A percentile compares a stretch with the other conserved stretches of the same genome.
phyloP scores from a whole-genome alignment of 2,113 vertebrate genomes.

The Ochotona curzoniae region DNA sequence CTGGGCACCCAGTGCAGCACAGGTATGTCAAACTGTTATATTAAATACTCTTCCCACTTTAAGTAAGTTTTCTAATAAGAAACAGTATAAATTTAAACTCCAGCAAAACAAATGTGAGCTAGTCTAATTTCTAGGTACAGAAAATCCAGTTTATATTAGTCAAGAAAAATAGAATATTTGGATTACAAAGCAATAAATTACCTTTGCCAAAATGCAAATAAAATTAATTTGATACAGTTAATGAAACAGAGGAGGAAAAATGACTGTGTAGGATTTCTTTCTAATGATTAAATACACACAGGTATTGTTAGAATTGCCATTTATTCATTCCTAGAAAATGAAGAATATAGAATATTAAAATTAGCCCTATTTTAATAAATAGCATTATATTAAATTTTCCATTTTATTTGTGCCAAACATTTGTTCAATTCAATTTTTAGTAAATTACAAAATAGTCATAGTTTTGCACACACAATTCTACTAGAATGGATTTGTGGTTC shows the following conservation, averaged over 20 bases:
- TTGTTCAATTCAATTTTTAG: background rate
- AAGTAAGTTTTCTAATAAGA: background rate
- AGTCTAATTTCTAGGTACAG: constrained; percentile 71
- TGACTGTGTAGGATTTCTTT: constrained; percentile 73
- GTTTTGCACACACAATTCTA: background rate
- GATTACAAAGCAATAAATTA: constrained; percentile 85
- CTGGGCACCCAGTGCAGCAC: too few relatives aligned
- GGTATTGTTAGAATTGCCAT: constrained; percentile 61
- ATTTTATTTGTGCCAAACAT: background rate
- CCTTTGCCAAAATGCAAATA: constrained; percentile 82
- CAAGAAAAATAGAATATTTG: constrained; percentile 83
- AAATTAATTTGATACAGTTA: constrained; percentile 83
- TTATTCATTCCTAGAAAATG: constrained; percentile 73
- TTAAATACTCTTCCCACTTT: too few relatives aligned
- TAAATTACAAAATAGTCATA: constrained; percentile 13
- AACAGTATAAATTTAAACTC: constrained; percentile 54
- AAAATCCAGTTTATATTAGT: constrained; percentile 78
- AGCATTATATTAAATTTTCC: background rate
- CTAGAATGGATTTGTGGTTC: background rate
- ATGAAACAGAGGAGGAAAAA: constrained; percentile 75
- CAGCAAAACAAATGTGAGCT: constrained; percentile 73
- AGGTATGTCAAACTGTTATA: too few relatives aligned
- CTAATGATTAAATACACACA: constrained; percentile 55
- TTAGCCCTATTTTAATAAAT: background rate
- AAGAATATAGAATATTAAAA: constrained; percentile 56